phyloP scores from a whole-genome alignment of 2,888 invertebrate species.

The Junonia oenone region DNA sequence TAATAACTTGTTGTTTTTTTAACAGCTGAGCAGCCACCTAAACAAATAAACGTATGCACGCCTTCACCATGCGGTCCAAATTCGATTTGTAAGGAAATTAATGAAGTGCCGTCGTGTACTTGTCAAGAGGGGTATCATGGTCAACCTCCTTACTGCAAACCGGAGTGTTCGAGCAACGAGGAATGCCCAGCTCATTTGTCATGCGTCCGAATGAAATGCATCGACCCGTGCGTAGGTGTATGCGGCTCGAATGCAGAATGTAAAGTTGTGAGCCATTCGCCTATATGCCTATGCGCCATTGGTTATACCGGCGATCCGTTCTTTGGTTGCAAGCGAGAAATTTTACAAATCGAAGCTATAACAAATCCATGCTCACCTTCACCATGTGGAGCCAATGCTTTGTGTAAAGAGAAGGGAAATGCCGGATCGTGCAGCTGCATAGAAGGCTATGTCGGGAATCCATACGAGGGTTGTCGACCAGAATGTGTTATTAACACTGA shows the following conservation, averaged over 20 bases:
- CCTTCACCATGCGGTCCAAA: constrained; percentile 90
- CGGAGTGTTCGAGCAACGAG: constrained; percentile 88
- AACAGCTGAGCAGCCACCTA: constrained; percentile 72
- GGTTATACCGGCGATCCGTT: constrained; percentile 89
- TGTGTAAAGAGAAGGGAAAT: constrained; percentile 80
- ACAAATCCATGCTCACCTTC: constrained; percentile 81
- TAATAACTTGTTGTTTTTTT: constrained; percentile 24
- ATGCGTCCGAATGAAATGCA: constrained; percentile 88
- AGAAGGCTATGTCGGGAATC: constrained; percentile 86
- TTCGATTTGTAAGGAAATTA: constrained; percentile 84
- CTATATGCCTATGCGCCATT: constrained; percentile 83
- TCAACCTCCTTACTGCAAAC: constrained; percentile 86
- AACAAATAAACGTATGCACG: constrained; percentile 82
- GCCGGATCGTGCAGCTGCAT: constrained; percentile 85
- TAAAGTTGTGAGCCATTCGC: constrained; percentile 87
- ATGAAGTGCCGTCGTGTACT: constrained; percentile 86
- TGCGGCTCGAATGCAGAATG: constrained; percentile 88
- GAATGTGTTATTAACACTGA: constrained; percentile 87
- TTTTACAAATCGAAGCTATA: constrained; percentile 50
- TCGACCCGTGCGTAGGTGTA: constrained; percentile 85
- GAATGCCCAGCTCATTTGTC: constrained; percentile 85
- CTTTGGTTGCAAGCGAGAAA: constrained; percentile 76
- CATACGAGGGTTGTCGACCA: constrained; percentile 87
- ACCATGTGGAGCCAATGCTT: constrained; percentile 83
- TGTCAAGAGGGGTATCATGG: constrained; percentile 85